Conservation (phyloP, 2,113 vertebrate genomes). For the Poeciliopsis prolifica region DNA sequence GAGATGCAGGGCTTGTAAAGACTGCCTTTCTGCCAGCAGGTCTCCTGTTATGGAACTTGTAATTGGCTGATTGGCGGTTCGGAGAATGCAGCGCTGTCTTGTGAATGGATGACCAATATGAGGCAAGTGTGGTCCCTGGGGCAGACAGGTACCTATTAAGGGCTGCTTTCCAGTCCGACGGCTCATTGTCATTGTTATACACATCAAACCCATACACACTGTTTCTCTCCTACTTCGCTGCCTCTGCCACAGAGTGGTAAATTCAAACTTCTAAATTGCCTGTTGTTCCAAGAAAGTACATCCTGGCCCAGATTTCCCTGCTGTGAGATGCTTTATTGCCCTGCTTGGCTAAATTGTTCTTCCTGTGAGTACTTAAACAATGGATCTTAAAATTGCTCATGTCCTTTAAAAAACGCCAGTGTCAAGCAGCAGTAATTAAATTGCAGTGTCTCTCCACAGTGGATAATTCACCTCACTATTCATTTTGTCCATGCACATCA, state of each 20-base stretch:
- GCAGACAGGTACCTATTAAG: conserved; percentile 73
- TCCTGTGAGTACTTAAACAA: conserved; percentile 53
- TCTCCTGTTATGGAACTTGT: conserved; percentile 71
- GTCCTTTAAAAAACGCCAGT: conserved; percentile 43
- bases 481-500: conserved; percentile 38
- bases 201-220: conserved; percentile 57
- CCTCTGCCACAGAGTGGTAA: conserved; percentile 41
- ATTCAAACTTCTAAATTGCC: conserved; percentile 67
- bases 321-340: conserved; percentile 52
- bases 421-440: conserved; percentile 67
- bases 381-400: conserved; percentile 46
- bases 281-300: conserved; percentile 61
- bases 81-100: conserved; percentile 70
- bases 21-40: conserved; percentile 59
- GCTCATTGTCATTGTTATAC: conserved; percentile 72
- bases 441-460: conserved; percentile 34
- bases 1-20: conserved; percentile 71
- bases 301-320: conserved; percentile 60
- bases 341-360: conserved; percentile 35
- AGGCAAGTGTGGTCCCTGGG: conserved; percentile 61
- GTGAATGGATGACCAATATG: conserved; percentile 80
- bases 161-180: conserved; percentile 57
- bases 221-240: conserved; percentile 22
- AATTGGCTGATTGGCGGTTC: conserved; percentile 80
- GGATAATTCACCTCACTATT: conserved; percentile 53